Evolutionary conservation across 2,888 invertebrate genomes (phyloP), one percentile per base, ranked within the genome.

Genomic region (Fragum sueziense): DNA sequence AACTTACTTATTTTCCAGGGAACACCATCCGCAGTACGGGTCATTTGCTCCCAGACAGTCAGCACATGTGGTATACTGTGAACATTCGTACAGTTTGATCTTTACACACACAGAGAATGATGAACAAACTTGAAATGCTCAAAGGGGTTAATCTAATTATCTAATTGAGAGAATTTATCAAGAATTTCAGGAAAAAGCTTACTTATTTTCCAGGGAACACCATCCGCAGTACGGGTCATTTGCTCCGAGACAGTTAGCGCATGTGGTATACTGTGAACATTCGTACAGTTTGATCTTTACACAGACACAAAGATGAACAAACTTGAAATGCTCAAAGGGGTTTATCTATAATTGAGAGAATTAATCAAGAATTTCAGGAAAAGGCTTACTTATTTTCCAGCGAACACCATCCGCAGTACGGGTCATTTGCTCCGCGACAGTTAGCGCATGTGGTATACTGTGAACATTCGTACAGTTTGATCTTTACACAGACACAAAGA

Each of bases 351-450:
- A n/a, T n/a, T n/a, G n/a, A n/a, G n/a, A n/a, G n/a, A n/a, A n/a
- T n/a, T n/a, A n/a, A n/a, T n/a, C n/a, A n/a, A n/a, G n/a, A n/a
- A n/a, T n/a, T n/a, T n/a, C n/a, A n/a, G n/a, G n/a, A n/a, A n/a
- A 41, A 31, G 29, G 87, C 90, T 89, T 85, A 93, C 92, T 89
- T 91, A 85, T 90, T 91, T 80, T 91, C 90, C 33, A 92, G 86
- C 3, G 91, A 88, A 79, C 92, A 93, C 93, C 93, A 93, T n/a
- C 92, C 93, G 83, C 93, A 92, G 88, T 90, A 91, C 2, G 93
- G 92, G 80, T 92, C 91, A 37, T 82, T 84, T 27, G 91, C 90
- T 0, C 87, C 89, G 4, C 90, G 87, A 81, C 93, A 92, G 33
- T 84, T 76, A 0, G 72, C 81, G 76, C 92, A 92, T 0, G 87